A percentile compares a stretch with the other conserved stretches of the same genome.
Conservation (phyloP, 1,140 invertebrate genomes). For the Heliconius nattereri region DNA sequence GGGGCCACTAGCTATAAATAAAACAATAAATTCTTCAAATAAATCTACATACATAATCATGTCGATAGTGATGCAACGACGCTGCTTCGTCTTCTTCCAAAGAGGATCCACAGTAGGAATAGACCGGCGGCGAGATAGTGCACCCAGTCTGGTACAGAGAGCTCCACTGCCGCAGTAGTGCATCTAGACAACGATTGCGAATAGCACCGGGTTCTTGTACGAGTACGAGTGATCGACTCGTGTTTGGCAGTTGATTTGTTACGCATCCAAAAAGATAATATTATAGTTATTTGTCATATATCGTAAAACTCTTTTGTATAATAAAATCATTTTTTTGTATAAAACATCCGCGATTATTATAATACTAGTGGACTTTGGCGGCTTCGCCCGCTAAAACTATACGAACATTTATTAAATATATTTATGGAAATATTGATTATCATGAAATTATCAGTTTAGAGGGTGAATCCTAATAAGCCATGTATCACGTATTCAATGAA, state of each 20-base stretch:
- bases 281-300: neutral
- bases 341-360: no score
- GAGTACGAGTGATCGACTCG: constrained; percentile 27
- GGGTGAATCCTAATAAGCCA: no score
- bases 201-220: constrained; percentile 31
- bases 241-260: constrained; percentile 43
- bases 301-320: neutral
- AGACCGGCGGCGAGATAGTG: constrained; percentile 67
- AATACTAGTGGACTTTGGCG: no score
- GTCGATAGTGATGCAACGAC: constrained; percentile 46
- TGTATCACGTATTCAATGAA: no score
- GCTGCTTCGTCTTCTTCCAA: constrained; percentile 60
- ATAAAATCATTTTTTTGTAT: no score
- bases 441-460: no score
- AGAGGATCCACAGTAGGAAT: constrained; percentile 67
- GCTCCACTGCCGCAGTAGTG: constrained; percentile 71
- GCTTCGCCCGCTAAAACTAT: no score
- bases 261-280: neutral
- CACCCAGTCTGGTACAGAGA: constrained; percentile 71
- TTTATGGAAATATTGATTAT: no score
- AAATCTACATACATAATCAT: constrained; percentile 65
- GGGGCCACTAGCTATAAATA: neutral
- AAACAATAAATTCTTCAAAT: neutral
- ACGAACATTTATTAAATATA: no score
- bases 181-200: constrained; percentile 57